Evolutionary conservation across 2,113 vertebrate species (phyloP), one percentile per base, ranked within the genome.

Genomic region (Promerops cafer): DNA sequence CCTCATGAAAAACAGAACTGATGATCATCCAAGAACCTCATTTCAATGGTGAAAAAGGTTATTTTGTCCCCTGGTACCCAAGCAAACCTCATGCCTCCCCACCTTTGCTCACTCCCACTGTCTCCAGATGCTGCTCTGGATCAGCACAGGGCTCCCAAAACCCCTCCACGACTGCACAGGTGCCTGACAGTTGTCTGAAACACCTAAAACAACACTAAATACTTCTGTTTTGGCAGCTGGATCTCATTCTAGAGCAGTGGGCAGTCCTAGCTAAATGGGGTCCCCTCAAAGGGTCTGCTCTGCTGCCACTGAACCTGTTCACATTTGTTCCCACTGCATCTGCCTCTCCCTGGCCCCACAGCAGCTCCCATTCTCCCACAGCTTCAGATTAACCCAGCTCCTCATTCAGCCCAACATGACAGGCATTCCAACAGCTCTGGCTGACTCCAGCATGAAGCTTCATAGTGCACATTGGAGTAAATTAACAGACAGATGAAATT

Each of bases 161-260:
- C 23, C 14, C 13, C 54, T 3, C 6, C 31, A 7, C 3, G 10
- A 37, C n/a, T 2, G 2, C 40, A 40, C 37, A 22, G 26, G 9
- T 15, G 44, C 24, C 54, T 57, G 60, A 56, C 45, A 15, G 13
- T 4, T 17, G 59, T 33, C 59, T 52, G 54, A 74, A 81, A 44
- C 13, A 17, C 16, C 87, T 59, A 31, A 35, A 79, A 7, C 33
- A 78, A 8, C 42, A 19, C 56, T 20, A 13, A 40, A 8, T 31
- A 28, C 17, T 45, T n/a, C 28, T 23, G 17, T 26, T 90, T 53
- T 39, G 28, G 54, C 45, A 87, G 33, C 64, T 30, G 42, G 35
- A 65, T 40, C 56, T 65, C 78, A 22, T 31, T 59, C 33, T n/a
- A 27, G 39, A 64, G 33, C 50, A 59, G 22, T 31, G 26, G 44